A percentile compares a stretch with the other conserved stretches of the same genome.
Conservation (phyloP, 2,797 vertebrate genomes). For the Calcarius lapponicus region DNA sequence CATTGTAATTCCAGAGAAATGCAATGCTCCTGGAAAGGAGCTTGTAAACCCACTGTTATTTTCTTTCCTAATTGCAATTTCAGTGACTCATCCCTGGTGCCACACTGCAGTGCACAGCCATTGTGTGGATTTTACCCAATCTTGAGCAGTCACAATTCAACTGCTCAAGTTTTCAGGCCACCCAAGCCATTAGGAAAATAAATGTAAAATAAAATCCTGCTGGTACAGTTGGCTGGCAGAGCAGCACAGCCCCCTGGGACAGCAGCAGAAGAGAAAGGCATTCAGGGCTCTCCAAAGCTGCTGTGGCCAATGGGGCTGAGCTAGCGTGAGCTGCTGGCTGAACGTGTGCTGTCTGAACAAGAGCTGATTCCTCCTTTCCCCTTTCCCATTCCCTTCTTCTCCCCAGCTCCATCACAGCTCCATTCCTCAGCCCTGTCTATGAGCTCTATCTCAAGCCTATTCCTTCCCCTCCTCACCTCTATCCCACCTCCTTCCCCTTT, state of each 20-base stretch:
- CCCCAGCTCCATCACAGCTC: background rate
- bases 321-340: background rate
- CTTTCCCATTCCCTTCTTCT: background rate
- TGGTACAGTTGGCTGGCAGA: background rate
- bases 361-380: background rate
- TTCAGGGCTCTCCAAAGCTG: background rate
- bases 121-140: constrained; percentile 16
- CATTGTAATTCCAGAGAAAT: background rate
- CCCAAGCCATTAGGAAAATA: constrained; percentile 41
- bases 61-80: background rate
- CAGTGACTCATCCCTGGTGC: constrained; percentile 22
- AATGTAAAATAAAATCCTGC: constrained; percentile 33
- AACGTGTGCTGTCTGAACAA: background rate
- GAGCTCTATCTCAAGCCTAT: background rate
- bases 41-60: background rate
- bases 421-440: background rate
- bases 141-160: constrained; percentile 36
- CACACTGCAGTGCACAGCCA: constrained; percentile 8
- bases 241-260: background rate
- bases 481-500: background rate
- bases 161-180: constrained; percentile 43
- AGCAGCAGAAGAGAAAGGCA: background rate
- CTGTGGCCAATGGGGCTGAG: background rate
- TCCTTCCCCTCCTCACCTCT: background rate
- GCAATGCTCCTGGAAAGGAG: background rate